Conservation (phyloP, 2,888 invertebrate species). For the Eristalis intricaria region DNA sequence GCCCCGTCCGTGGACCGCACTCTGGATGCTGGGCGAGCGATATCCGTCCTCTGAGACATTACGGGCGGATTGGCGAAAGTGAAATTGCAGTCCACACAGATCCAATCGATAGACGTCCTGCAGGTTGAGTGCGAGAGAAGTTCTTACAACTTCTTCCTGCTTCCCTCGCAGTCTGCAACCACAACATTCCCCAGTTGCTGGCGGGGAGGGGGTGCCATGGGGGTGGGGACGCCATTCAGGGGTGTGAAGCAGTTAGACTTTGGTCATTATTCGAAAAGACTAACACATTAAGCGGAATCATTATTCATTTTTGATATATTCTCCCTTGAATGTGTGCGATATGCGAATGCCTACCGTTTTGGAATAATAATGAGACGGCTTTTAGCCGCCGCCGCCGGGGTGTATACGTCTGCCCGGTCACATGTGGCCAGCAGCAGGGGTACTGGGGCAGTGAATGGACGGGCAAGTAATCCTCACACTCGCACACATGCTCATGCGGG, state of each 20-base stretch:
- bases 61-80: constrained; percentile 34
- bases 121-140: constrained; percentile 50
- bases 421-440: constrained; percentile 37
- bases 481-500: neutral
- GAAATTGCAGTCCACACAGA: constrained; percentile 54
- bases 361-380: constrained; percentile 68
- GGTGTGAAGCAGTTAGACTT: constrained; percentile 71
- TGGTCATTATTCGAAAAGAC: constrained; percentile 65
- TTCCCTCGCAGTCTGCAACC: neutral
- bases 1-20: neutral
- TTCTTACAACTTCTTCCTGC: constrained; percentile 20
- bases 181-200: neutral
- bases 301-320: constrained; percentile 80
- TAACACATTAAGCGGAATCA: constrained; percentile 79
- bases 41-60: neutral
- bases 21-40: neutral
- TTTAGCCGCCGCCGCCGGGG: constrained; percentile 16
- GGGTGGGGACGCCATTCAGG: constrained; percentile 34
- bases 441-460: constrained; percentile 6
- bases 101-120: constrained; percentile 55
- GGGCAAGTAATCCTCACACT: neutral
- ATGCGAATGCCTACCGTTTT: constrained; percentile 69
- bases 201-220: neutral
- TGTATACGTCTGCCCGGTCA: constrained; percentile 38
- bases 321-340: constrained; percentile 67